Evolutionary conservation across 2,888 invertebrate species (phyloP).

Genomic region (Drosophila limbata): DNA sequence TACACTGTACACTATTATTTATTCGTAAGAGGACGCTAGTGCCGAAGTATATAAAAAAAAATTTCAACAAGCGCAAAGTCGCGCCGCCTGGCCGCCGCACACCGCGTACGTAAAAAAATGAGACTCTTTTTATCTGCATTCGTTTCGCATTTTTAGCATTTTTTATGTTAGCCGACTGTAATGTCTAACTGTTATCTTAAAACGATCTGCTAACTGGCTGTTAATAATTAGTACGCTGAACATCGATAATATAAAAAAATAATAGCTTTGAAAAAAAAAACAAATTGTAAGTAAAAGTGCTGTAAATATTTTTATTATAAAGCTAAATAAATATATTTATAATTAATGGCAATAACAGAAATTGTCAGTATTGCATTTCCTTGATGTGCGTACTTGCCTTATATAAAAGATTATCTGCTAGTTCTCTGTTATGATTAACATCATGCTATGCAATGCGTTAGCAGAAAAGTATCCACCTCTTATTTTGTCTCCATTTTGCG

Average conservation of each 20-base stretch:
- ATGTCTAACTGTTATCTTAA: slow-evolving; percentile 17
- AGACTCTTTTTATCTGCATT: slow-evolving; percentile 40
- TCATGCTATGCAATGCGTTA: neutral
- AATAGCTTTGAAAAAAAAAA: neutral
- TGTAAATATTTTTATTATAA: neutral
- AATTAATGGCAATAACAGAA: too few relatives aligned
- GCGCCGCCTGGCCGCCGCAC: slow-evolving; percentile 61
- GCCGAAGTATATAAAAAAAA: slow-evolving; percentile 42
- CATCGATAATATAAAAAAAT: neutral
- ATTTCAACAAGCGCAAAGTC: slow-evolving; percentile 53
- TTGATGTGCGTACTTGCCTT: neutral
- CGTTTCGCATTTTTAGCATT: slow-evolving; percentile 3
- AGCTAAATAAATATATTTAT: neutral
- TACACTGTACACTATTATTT: slow-evolving; percentile 11
- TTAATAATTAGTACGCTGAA: slow-evolving; percentile 27
- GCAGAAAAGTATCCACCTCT: too few relatives aligned
- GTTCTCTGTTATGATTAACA: neutral
- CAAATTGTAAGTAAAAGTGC: neutral
- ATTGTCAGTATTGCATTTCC: neutral
- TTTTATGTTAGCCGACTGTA: slow-evolving; percentile 34
- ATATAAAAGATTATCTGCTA: neutral
- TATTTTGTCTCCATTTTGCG: slow-evolving; percentile 3
- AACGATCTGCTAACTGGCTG: slow-evolving; percentile 11
- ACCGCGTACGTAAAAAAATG: slow-evolving; percentile 58
- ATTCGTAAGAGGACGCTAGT: slow-evolving; percentile 26